These are phyloP conservation scores for Clarias fuscus DNA, from an alignment of 2,797 vertebrate species.

Conservation along the genomic window DNA sequence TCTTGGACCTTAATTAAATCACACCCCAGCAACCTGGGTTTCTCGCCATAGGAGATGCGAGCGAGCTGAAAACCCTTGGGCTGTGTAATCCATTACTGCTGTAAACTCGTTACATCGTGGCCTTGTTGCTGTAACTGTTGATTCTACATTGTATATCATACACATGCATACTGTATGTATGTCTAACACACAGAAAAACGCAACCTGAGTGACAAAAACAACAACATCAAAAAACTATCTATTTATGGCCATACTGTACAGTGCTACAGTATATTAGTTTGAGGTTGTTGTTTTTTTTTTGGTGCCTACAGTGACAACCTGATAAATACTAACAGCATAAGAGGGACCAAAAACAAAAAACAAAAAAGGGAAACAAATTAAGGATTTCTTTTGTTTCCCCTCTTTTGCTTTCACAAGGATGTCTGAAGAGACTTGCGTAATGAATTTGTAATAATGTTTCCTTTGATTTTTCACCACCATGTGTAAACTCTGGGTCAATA, in stretches of 20 bases:
- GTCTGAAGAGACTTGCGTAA: neutral
- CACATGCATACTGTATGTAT: no score
- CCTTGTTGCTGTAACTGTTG: neutral
- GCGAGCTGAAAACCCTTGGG: neutral
- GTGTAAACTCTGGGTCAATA: neutral
- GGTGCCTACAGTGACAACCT: neutral
- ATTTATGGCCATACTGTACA: neutral
- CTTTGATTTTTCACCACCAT: neutral
- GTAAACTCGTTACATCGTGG: neutral
- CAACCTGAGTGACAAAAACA: neutral
- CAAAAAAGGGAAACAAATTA: neutral
- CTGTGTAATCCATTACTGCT: neutral
- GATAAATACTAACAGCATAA: neutral
- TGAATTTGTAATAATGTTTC: neutral
- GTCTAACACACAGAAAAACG: neutral
- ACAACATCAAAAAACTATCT: neutral
- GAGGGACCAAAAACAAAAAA: no score
- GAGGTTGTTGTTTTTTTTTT: neutral
- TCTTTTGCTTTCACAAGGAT: neutral
- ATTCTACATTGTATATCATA: neutral
- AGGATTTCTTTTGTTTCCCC: neutral
- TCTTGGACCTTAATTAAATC: neutral
- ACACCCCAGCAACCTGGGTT: neutral
- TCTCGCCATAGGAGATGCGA: neutral
- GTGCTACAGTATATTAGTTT: neutral